Base-by-base conservation (phyloP, 2,113 vertebrate species). In the Cochlearius cochlearius region DNA sequence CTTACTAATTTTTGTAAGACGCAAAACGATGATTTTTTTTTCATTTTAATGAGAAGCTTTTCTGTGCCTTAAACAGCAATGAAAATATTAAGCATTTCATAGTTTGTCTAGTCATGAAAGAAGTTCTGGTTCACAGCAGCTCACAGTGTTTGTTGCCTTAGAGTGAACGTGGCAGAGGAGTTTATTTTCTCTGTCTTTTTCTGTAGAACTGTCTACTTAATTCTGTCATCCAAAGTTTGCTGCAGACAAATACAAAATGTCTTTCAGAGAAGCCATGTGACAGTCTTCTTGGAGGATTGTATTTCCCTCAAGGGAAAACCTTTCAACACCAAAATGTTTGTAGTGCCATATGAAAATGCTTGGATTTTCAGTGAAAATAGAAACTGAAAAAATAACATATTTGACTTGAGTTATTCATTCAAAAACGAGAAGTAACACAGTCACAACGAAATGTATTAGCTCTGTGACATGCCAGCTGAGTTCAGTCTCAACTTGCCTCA, bases 271-370 rank as follows among this genome's bases (percentile, higher is more conserved):
- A 91, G 30, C 72, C 72, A 72, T 81, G 86, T 91, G 86, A 81
- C 79, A 62, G 10, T 84, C 36, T 32, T 85, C 74, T 84, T 86
- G 59, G 38, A 81, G 29, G 49, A 72, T 19, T 93, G 16, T 71
- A 64, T 93, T 90, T 85, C 43, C 88, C 76, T 89, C 56, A 12
- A 68, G 88, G 83, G 79, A 88, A 93, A 86, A 84, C 15, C 43
- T 83, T 95, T 96, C 92, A 84, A 72, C 49, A 72, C 47, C 49
- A 64, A 81, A 84, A 67, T 91, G 32, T 95, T 96, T 90, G 78
- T 79, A 88, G 63, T 69, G 45, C 25, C 27, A 5, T 76, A 72
- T 39, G 58, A 95, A 96, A 96, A 94, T 52, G 15, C 47, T 92
- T 81, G 59, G n/a, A 49, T 97, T 93, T 95, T 88, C 45, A 69